Evolutionary conservation across 2,113 vertebrate species (phyloP).

Genomic region (Archilochus colubris): DNA sequence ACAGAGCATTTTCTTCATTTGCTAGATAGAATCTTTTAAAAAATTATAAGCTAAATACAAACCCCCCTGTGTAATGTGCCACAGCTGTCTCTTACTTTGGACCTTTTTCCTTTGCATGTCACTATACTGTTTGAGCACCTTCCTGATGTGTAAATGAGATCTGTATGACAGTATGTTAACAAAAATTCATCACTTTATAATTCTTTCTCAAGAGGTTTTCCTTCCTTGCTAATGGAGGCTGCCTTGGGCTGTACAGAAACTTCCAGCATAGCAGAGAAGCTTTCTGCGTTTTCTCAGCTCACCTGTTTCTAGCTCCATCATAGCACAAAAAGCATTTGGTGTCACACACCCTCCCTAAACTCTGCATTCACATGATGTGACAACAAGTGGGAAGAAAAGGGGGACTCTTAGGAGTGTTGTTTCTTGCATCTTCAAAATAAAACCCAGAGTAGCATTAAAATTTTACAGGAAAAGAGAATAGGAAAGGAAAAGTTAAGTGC

Average conservation of each 20-base stretch:
- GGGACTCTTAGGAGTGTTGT: neutral
- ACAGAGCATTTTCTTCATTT: neutral
- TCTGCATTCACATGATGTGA: neutral
- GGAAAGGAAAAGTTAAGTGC: neutral
- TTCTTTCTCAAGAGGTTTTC: conserved; percentile 46
- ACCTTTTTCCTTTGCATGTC: conserved; percentile 3
- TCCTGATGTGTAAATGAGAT: conserved; percentile 51
- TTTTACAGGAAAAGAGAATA: neutral
- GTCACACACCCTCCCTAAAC: neutral
- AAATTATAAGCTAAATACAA: conserved; percentile 18
- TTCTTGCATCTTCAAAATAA: neutral
- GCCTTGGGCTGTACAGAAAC: conserved; percentile 4
- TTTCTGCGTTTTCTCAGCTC: neutral
- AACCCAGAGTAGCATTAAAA: neutral
- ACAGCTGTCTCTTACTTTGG: neutral
- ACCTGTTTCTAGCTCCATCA: neutral
- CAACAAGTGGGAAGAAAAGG: neutral
- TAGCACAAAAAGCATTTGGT: conserved; percentile 24
- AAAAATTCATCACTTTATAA: conserved; percentile 30
- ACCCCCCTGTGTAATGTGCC: conserved; percentile 28
- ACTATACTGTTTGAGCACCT: conserved; percentile 16
- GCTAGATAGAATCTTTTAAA: neutral
- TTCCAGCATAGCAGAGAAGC: neutral
- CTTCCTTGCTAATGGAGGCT: neutral
- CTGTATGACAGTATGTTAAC: conserved; percentile 33